Conservation (phyloP, 2,888 invertebrate species). For the Coelogynopora nodosa region DNA sequence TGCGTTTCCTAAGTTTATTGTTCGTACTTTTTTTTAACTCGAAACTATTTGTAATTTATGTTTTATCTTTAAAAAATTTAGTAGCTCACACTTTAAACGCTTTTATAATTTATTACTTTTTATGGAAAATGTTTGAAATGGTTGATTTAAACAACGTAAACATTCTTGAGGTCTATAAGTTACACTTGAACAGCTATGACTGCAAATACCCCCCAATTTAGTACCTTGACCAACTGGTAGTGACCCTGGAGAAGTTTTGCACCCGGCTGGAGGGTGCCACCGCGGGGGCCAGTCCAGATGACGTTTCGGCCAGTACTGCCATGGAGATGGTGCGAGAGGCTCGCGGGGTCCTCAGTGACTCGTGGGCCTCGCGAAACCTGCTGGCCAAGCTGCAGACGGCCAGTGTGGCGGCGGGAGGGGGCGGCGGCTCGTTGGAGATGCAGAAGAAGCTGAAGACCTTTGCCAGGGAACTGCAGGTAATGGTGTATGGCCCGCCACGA, state of each 20-base stretch:
- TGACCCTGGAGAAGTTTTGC: neutral
- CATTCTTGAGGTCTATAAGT: too few species aligned
- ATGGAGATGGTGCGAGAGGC: conserved; percentile 16
- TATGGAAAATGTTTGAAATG: too few species aligned
- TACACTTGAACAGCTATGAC: too few species aligned
- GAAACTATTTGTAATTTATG: too few species aligned
- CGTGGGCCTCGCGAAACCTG: neutral
- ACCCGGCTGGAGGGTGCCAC: neutral
- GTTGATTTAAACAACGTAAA: too few species aligned
- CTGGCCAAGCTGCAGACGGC: neutral
- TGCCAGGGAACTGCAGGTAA: neutral
- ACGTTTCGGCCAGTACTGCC: neutral
- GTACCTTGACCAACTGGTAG: neutral
- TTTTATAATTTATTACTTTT: too few species aligned
- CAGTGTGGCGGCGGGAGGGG: neutral
- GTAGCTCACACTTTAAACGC: too few species aligned
- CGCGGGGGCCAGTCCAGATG: neutral
- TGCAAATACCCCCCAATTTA: neutral
- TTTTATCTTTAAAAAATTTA: too few species aligned
- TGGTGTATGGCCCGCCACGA: too few species aligned
- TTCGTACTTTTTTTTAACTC: too few species aligned
- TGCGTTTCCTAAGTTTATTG: too few species aligned
- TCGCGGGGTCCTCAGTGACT: neutral
- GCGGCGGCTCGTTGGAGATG: neutral
- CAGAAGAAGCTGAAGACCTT: neutral